Base-by-base conservation (phyloP, 2,888 invertebrate species). In the Agonum fuliginosum region DNA sequence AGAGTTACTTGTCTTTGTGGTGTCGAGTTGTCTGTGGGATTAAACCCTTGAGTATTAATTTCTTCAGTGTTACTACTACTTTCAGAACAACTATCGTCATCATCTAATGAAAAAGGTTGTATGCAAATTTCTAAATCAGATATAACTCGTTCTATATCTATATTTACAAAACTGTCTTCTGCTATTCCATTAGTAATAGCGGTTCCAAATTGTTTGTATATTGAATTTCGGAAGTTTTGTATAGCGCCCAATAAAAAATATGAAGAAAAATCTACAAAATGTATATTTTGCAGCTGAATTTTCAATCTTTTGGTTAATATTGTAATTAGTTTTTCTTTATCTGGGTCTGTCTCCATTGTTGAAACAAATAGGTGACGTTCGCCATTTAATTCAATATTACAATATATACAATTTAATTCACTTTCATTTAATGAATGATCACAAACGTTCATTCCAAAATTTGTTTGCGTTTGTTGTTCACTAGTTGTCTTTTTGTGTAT, bases 301-400 rank as follows among this genome's bases (percentile, higher is more conserved):
- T 12, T n/a, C 6, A 51, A 51, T 51, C 22, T 51, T 51, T 51
- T 51, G 2, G 51, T 22, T 1, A 51, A n/a, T n/a, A 51, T n/a
- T 8, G 20, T 10, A 1, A 2, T 3, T 2, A 22, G 8, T 22
- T 51, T 51, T 0, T 51, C 51, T 51, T 51, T 19, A 8, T 20
- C 6, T 10, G 5, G 10, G 10, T 10, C 19, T 51, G 1, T n/a
- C 0, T 2, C n/a, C 2, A 30, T 30, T 30, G 30, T 8, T 30
- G 51, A 22, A 10, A 22, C 5, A 5, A 51, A 51, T 22, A 51
- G 20, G 22, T 51, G 51, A 8, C 8, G 5, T 19, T 51, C 10
- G 0, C 22, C 22, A 6, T 51, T 20, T 22, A 51, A n/a, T 22
- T 2, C 10, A 2, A 51, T 51, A n/a, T 20, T 20, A n/a, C 51